phyloP scores from a whole-genome alignment of 2,888 invertebrate genomes.

The Gymnocheta viridis region DNA sequence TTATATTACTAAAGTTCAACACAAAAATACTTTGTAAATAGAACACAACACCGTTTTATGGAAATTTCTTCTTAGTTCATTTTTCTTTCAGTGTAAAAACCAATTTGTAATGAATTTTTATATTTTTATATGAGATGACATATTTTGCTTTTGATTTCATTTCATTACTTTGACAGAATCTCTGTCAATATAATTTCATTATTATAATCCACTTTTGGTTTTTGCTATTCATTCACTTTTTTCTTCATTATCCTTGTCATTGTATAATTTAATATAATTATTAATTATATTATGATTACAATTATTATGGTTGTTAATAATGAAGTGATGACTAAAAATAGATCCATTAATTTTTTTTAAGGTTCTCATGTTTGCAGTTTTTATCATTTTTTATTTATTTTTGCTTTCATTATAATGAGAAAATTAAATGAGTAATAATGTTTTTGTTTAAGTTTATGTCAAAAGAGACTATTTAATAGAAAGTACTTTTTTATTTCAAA shows the following conservation, averaged over 20 bases:
- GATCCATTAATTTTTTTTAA: background rate
- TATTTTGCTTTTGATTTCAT: slow-evolving; percentile 22
- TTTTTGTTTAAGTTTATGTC: no score
- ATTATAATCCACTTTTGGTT: slow-evolving; percentile 39
- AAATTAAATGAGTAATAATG: slow-evolving; percentile 43
- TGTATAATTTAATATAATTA: slow-evolving; percentile 60
- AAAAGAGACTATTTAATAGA: no score
- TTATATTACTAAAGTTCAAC: background rate
- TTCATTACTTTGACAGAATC: slow-evolving; percentile 25
- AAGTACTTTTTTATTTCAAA: no score
- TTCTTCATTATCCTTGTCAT: slow-evolving; percentile 50
- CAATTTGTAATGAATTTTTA: slow-evolving; percentile 4
- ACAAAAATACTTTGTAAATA: slow-evolving; percentile 72
- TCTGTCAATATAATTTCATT: slow-evolving; percentile 48
- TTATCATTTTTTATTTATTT: slow-evolving; percentile 62
- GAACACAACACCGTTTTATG: slow-evolving; percentile 64
- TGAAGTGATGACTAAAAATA: slow-evolving; percentile 46
- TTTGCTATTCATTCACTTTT: slow-evolving; percentile 27
- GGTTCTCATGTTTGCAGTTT: slow-evolving; percentile 58
- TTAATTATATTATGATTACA: slow-evolving; percentile 35
- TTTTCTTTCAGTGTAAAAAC: slow-evolving; percentile 46
- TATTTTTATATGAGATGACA: background rate
- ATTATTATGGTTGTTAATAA: slow-evolving; percentile 37
- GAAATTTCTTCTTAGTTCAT: slow-evolving; percentile 22
- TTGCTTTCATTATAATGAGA: slow-evolving; percentile 2